Base-by-base conservation (phyloP, 1,140 invertebrate species). In the Drosophila kanapiae region DNA sequence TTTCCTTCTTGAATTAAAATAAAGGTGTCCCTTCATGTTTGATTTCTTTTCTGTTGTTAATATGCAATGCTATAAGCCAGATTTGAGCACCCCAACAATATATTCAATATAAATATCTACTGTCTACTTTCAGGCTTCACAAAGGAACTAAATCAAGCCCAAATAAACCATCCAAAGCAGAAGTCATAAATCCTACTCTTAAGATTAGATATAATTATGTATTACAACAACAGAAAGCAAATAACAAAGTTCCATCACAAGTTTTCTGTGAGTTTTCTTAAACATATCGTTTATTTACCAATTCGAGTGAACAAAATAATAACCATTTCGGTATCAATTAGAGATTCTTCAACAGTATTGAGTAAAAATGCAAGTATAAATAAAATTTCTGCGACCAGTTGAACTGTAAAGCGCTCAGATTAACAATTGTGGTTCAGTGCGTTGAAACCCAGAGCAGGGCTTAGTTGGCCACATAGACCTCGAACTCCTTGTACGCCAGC, bases 401-500 rank as follows among this genome's bases (percentile, higher is more conserved):
- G 37, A 58, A 77, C 74, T 77, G 74, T 77, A 77, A 77, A 59
- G 54, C 72, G 72, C 72, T 75, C 60, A 72, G 35, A 51, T 65
- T 65, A 75, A 75, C 74, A 68, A 53, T 70, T 69, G 47, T 68
- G 49, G 14, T 68, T 77, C 74, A 77, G 75, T 77, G 75, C 75
- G 23, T 60, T 53, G 58, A 18, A 57, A 23, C 56, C 37, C 33
- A 37, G 18, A 48, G 8, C 31, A 13, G 27, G 31, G 10, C 14
- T 76, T 88, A 92, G 71, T 87, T 83, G 59, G 93, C 45, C 64
- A 96, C 94, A 48, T 97, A 94, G 72, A 97, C 93, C 94, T 97
- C 96, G 82, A 96, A 97, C 33, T 97, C 95, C 29, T 94, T 93
- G 92, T 95, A 96, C n/a, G 95, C 94, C 27, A 97, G 60, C 91